Conservation (phyloP, 2,888 invertebrate genomes). For the Metacarcinus magister region DNA sequence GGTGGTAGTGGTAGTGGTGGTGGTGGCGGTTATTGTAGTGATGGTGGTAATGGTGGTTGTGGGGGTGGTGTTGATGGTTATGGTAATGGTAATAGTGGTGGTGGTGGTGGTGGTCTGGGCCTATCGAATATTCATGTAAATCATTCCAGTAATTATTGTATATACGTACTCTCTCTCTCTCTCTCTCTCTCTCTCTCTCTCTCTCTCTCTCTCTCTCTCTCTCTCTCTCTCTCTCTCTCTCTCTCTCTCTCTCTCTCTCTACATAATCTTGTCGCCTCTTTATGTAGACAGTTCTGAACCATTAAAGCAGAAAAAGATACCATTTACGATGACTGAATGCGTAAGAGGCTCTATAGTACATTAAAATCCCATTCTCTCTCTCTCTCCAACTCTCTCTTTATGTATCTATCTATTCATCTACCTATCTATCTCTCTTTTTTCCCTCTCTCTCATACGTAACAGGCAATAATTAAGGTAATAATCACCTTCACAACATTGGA, state of each 20-base stretch:
- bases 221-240: constrained; percentile 48
- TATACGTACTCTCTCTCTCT: not conserved
- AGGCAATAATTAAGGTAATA: not conserved
- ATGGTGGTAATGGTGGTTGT: not conserved
- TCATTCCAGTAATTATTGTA: not conserved
- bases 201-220: constrained; percentile 22
- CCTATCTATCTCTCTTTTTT: not conserved
- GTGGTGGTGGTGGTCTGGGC: not conserved
- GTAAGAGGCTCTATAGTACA: not conserved
- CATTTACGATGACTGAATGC: constrained; percentile 7
- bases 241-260: constrained; percentile 45
- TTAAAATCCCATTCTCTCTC: constrained; percentile 48
- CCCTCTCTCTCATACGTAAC: not conserved
- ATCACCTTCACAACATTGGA: not conserved
- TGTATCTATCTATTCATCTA: not conserved
- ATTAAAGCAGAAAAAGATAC: not conserved
- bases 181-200: constrained; percentile 8
- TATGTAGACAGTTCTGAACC: not conserved
- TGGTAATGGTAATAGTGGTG: not conserved
- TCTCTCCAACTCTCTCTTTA: not conserved
- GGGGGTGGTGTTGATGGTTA: not conserved
- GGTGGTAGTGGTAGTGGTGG: not conserved
- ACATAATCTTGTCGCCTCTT: not conserved
- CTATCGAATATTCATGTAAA: not conserved
- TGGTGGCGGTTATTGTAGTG: not conserved